Conservation (phyloP, 1,140 invertebrate species). For the Calliphora vicina region DNA sequence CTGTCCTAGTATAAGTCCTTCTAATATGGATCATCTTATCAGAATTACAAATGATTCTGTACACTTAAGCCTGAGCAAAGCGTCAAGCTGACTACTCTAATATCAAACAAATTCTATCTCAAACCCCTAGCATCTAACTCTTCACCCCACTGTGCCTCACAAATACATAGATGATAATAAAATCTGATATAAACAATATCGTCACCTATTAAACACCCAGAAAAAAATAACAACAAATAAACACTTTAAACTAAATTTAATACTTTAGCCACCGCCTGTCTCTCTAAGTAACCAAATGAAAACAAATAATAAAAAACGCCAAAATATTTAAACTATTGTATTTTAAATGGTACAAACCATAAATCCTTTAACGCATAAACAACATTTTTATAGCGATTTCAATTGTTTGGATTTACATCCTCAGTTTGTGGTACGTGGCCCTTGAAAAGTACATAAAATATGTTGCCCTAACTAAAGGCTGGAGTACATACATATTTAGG, state of each 20-base stretch:
- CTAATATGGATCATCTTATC: too few species aligned
- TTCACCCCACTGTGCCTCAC: neutral
- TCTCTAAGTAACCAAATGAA: neutral
- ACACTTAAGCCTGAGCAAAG: too few species aligned
- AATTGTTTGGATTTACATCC: neutral
- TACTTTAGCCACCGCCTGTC: neutral
- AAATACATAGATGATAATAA: neutral
- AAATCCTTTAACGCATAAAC: conserved; percentile 33
- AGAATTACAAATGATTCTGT: too few species aligned
- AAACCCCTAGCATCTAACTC: neutral
- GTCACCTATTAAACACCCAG: neutral
- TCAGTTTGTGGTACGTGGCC: neutral
- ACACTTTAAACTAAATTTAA: neutral
- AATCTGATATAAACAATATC: neutral
- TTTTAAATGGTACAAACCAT: neutral
- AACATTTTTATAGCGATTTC: conserved; percentile 24
- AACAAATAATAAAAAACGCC: neutral
- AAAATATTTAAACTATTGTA: neutral
- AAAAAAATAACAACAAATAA: neutral
- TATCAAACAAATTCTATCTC: too few species aligned
- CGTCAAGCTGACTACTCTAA: too few species aligned
- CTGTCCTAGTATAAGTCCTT: too few species aligned
- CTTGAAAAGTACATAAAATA: neutral
- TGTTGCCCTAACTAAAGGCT: neutral
- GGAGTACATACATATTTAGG: neutral